These are phyloP conservation scores for Coranthus polyacanthus DNA, from an alignment of 2,797 vertebrate genomes.

Conservation along the genomic window DNA sequence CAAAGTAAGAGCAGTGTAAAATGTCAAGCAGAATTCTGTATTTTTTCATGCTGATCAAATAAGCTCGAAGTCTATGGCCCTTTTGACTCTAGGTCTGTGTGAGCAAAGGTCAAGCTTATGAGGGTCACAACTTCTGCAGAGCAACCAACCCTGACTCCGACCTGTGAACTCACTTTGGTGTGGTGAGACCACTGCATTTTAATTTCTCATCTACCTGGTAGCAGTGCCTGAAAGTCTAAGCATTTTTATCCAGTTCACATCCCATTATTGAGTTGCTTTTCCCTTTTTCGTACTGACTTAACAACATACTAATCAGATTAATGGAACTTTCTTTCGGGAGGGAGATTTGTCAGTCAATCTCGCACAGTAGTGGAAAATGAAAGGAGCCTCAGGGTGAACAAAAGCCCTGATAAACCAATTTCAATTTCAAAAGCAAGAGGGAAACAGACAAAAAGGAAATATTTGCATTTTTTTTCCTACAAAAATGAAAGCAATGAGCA, in stretches of 20 bases:
- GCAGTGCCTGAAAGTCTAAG: slow-evolving; percentile 46
- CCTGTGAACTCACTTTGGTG: slow-evolving; percentile 13
- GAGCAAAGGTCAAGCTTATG: slow-evolving; percentile 44
- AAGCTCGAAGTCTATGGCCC: slow-evolving; percentile 14
- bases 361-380: slow-evolving; percentile 50
- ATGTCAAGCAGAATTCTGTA: background rate
- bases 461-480: slow-evolving; percentile 32
- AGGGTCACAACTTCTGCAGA: slow-evolving; percentile 39
- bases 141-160: slow-evolving; percentile 16
- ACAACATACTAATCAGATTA: slow-evolving; percentile 84
- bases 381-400: slow-evolving; percentile 53
- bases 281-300: slow-evolving; percentile 54
- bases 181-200: background rate
- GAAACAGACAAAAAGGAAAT: slow-evolving; percentile 33
- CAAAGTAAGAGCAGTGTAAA: background rate
- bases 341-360: slow-evolving; percentile 67
- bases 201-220: slow-evolving; percentile 40
- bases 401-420: slow-evolving; percentile 59
- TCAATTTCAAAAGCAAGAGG: slow-evolving; percentile 47
- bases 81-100: slow-evolving; percentile 6
- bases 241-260: slow-evolving; percentile 46
- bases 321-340: slow-evolving; percentile 72
- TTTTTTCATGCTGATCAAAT: slow-evolving; percentile 6
- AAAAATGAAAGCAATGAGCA: slow-evolving; percentile 7
- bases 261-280: slow-evolving; percentile 65